Percentiles rank a stretch among this genome's conserved stretches.
phyloP scores from a whole-genome alignment of 2,888 invertebrate species.

The Eupithecia vulgata region DNA sequence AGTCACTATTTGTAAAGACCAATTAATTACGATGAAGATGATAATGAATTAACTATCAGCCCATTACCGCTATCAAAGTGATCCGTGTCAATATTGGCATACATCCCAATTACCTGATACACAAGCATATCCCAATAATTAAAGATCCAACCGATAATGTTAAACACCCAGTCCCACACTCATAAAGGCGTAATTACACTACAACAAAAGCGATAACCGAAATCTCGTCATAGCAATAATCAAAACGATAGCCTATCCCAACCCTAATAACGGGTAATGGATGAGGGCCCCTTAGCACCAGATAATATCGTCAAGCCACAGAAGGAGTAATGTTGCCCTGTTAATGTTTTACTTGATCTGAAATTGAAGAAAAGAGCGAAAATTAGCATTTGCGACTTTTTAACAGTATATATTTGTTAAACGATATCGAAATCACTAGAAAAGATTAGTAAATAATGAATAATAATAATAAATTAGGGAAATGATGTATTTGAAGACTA shows the following conservation, averaged over 20 bases:
- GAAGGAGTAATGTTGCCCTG: slow-evolving; percentile 7
- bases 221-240: slow-evolving; percentile 46
- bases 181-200: slow-evolving; percentile 43
- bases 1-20: neutral
- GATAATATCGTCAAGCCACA: slow-evolving; percentile 54
- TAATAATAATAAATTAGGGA: too few species aligned
- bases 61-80: slow-evolving; percentile 7
- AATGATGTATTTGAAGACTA: neutral
- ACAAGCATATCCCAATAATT: slow-evolving; percentile 12
- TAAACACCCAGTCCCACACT: slow-evolving; percentile 24
- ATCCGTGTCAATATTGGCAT: slow-evolving; percentile 11
- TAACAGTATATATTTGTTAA: neutral
- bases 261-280: slow-evolving; percentile 65
- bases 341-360: neutral
- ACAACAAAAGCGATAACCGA: slow-evolving; percentile 42
- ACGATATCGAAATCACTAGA: neutral
- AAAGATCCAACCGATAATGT: slow-evolving; percentile 26
- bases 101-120: slow-evolving; percentile 9
- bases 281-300: slow-evolving; percentile 55
- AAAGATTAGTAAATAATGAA: too few species aligned
- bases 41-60: neutral
- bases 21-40: neutral
- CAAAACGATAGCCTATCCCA: slow-evolving; percentile 47
- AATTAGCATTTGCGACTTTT: neutral
- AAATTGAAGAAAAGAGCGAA: neutral